Conservation (phyloP, 2,113 vertebrate species). For the Plestiodon gilberti region DNA sequence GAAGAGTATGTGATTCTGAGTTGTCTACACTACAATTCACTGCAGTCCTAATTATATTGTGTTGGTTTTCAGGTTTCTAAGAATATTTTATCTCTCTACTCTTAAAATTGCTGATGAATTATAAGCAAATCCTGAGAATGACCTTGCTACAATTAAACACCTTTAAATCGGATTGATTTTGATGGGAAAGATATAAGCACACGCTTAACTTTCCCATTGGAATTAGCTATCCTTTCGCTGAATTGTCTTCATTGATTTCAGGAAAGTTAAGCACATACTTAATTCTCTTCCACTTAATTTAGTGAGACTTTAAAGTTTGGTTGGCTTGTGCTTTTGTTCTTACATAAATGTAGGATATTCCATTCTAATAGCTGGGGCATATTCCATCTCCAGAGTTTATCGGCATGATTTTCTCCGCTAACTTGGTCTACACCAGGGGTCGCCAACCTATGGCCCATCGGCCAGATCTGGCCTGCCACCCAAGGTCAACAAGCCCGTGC, state of each 20-base stretch:
- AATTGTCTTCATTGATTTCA: not conserved
- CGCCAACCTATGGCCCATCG: too few species aligned
- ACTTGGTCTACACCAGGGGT: too few species aligned
- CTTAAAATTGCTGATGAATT: not conserved
- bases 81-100: not conserved
- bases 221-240: not conserved
- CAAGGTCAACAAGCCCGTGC: too few species aligned
- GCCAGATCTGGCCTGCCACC: too few species aligned
- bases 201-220: not conserved
- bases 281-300: not conserved
- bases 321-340: not conserved
- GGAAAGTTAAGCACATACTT: not conserved
- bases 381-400: not conserved
- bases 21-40: not conserved
- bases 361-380: not conserved
- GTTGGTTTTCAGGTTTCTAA: not conserved
- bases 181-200: not conserved
- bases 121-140: not conserved
- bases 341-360: not conserved
- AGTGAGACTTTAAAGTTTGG: not conserved
- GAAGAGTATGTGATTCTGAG: not conserved
- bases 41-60: conserved; percentile 5
- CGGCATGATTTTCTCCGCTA: not conserved
- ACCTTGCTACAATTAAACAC: not conserved
- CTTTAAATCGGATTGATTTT: not conserved